Conservation (phyloP, 2,113 vertebrate species). For the Crotalus horridus region DNA sequence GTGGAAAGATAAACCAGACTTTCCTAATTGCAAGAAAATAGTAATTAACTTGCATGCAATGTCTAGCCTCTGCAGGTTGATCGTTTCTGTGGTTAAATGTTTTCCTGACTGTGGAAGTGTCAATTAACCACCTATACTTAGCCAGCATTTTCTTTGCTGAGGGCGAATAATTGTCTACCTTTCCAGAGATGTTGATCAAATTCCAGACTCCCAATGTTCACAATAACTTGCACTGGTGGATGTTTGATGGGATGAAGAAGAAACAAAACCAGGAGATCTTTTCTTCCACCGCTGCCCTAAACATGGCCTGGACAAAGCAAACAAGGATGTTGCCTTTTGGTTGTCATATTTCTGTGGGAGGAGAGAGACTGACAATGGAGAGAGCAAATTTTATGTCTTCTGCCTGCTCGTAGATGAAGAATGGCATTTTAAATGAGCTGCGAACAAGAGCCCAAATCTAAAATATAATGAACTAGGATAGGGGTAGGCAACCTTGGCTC, state of each 20-base stretch:
- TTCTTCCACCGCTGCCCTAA: not conserved
- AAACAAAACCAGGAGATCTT: not conserved
- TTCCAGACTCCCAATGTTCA: not conserved
- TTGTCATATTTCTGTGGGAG: not conserved
- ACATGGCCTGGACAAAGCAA: not conserved
- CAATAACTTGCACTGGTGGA: not conserved
- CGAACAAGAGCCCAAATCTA: no score
- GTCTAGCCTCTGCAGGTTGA: not conserved
- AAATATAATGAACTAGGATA: no score
- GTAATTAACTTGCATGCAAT: not conserved
- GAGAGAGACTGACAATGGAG: not conserved
- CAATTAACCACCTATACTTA: not conserved
- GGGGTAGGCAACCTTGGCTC: no score
- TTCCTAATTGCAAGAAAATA: not conserved
- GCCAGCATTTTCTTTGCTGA: not conserved
- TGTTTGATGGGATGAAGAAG: not conserved
- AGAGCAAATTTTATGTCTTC: no score
- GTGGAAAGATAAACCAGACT: not conserved
- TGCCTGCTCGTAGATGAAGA: no score
- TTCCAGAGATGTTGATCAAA: not conserved
- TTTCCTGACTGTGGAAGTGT: not conserved
- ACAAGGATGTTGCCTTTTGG: not conserved
- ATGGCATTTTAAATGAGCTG: no score
- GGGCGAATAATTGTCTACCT: not conserved
- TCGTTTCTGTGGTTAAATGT: not conserved